Conservation (phyloP, 64 coral and sea anemone species). For the Dendronephthya gigantea region DNA sequence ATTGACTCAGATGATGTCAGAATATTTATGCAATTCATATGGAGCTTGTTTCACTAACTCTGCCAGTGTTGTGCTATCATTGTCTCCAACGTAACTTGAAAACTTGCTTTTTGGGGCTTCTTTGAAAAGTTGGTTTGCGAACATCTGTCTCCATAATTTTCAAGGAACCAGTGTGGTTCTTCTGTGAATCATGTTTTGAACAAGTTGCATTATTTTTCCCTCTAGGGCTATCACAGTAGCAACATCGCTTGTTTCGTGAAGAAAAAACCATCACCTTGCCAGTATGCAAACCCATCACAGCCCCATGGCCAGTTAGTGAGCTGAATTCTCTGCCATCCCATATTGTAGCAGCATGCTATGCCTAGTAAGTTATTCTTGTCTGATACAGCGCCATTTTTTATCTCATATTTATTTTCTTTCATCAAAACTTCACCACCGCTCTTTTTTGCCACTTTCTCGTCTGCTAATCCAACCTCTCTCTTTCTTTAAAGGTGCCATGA, state of each 20-base stretch:
- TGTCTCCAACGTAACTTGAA: constrained; percentile 31
- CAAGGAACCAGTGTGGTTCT: constrained; percentile 11
- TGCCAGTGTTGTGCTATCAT: constrained; percentile 31
- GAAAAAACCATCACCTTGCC: constrained; percentile 21
- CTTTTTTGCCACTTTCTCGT: constrained; percentile 32
- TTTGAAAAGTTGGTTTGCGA: background rate
- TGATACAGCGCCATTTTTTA: background rate
- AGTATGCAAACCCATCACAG: constrained; percentile 28
- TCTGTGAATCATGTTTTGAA: constrained; percentile 4
- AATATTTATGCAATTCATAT: constrained; percentile 12
- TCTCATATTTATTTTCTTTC: constrained; percentile 4
- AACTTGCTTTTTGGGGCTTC: background rate
- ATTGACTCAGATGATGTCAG: background rate
- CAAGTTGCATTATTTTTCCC: background rate
- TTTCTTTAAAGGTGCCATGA: constrained; percentile 23
- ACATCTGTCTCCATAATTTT: constrained; percentile 28
- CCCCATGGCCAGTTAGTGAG: constrained; percentile 27
- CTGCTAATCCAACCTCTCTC: constrained; percentile 20
- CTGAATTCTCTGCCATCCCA: constrained; percentile 38
- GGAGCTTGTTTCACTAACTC: background rate
- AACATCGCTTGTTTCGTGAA: constrained; percentile 20
- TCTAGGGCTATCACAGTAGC: background rate
- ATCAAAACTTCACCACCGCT: background rate
- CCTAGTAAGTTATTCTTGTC: background rate
- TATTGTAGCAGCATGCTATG: constrained; percentile 25